Evolutionary conservation across 2,888 invertebrate genomes (phyloP), one percentile per base, ranked within the genome.

Genomic region (Clunio marinus): DNA sequence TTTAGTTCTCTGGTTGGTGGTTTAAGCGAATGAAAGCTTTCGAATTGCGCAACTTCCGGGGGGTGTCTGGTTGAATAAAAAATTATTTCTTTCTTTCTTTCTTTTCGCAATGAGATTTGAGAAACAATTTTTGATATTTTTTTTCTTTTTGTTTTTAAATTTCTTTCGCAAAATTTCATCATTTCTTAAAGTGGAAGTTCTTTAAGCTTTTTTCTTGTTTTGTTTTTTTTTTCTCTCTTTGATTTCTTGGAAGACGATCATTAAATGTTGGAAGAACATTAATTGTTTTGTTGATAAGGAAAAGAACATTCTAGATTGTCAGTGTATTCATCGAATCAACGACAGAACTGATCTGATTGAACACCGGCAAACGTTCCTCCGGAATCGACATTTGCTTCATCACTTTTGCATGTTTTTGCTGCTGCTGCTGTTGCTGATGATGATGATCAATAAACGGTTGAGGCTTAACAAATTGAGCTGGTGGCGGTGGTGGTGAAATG

Each of bases 291-390:
- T 41, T 41, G 3, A 3, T 22, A 51, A 41, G 7, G 10, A 41
- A 32, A 32, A 32, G 22, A 24, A 46, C 32, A 13, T 17, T 62
- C 72, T 72, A 73, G 66, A 74, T 72, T 67, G 71, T 69, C 70
- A 76, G 72, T 72, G 75, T 74, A 55, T 73, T 74, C 70, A 81
- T 72, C 55, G 76, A 75, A 71, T 81, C 77, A 70, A 81, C 75
- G 69, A 81, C 81, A 71, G 83, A 83, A 75, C 85, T 84, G 88
- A 66, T 81, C 74, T 85, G 82, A 79, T 88, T 88, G 83, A 92
- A 92, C 35, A 92, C 91, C 55, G 92, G 91, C 77, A 92, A 83
- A 73, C 92, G 82, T 70, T 86, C 86, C 70, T 83, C 84, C 17
- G 66, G 66, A 55, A 66, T 66, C 27, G 51, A 51, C 51, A 51